Percentiles rank a stretch among this genome's conserved stretches.
These are phyloP conservation scores for Drosophila trapezifrons DNA, from an alignment of 1,140 invertebrate species.

Conservation along the genomic window DNA sequence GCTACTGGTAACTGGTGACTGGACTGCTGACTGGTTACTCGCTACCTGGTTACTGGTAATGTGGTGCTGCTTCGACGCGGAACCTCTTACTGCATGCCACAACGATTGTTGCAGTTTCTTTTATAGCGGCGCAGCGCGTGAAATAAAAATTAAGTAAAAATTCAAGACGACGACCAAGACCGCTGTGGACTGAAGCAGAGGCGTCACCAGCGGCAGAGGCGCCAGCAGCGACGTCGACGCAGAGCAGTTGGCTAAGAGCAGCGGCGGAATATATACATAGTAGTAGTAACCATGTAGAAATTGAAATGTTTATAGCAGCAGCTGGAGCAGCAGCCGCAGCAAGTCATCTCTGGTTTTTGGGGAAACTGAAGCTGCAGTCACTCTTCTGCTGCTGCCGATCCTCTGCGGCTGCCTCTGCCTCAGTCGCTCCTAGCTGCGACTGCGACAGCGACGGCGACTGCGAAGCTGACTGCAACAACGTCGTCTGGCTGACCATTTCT, in stretches of 20 bases:
- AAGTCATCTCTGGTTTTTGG: constrained; percentile 61
- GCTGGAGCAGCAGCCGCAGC: constrained; percentile 36
- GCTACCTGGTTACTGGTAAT: constrained; percentile 24
- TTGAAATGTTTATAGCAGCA: constrained; percentile 72
- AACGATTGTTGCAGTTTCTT: constrained; percentile 80
- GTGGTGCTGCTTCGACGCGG: constrained; percentile 74
- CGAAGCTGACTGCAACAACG: constrained; percentile 1
- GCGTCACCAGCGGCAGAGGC: neutral
- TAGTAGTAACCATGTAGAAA: constrained; percentile 71
- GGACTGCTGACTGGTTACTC: constrained; percentile 16
- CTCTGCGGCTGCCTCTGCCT: constrained; percentile 17
- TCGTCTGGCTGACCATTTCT: constrained; percentile 60
- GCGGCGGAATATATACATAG: constrained; percentile 52
- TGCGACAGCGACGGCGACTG: constrained; percentile 22
- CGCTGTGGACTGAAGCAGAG: constrained; percentile 12
- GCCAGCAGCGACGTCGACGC: neutral
- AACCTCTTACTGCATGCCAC: constrained; percentile 83
- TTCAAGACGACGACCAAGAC: constrained; percentile 58
- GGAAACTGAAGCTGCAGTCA: constrained; percentile 44
- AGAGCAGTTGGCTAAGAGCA: constrained; percentile 74
- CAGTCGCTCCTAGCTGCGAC: constrained; percentile 50
- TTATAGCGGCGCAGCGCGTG: constrained; percentile 79
- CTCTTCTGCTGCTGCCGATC: constrained; percentile 5
- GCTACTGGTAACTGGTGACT: constrained; percentile 9
- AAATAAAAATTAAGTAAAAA: constrained; percentile 80